Evolutionary conservation across 2,888 invertebrate genomes (phyloP).

Genomic region (Labia minor): DNA sequence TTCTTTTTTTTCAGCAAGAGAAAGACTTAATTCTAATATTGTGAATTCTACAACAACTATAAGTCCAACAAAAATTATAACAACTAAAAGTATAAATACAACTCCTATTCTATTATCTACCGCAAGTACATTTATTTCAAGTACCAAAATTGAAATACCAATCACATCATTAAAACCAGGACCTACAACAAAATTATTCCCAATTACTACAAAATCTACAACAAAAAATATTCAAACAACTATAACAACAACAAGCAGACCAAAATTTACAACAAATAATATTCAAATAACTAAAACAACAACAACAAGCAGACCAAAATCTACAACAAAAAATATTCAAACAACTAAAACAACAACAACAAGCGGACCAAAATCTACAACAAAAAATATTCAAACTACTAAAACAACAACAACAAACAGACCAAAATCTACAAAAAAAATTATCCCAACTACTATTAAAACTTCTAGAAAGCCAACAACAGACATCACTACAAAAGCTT

Average conservation of each 20-base stretch:
- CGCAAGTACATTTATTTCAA: too few species aligned
- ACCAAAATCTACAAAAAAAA: conserved; percentile 23
- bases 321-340: too few species aligned
- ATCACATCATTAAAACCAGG: too few species aligned
- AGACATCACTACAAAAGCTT: conserved; percentile 21
- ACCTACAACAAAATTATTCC: too few species aligned
- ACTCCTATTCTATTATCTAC: too few species aligned
- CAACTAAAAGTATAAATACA: conserved; percentile 24
- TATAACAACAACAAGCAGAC: too few species aligned
- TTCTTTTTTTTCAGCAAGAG: neutral
- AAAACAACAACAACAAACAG: conserved; percentile 23
- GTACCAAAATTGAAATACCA: too few species aligned
- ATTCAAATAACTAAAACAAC: too few species aligned
- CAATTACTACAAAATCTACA: conserved; percentile 21
- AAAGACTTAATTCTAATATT: neutral
- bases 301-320: too few species aligned
- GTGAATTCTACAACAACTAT: neutral
- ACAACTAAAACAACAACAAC: conserved; percentile 26
- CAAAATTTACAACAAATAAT: too few species aligned
- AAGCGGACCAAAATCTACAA: conserved; percentile 27
- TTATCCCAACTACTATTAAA: conserved; percentile 21
- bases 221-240: too few species aligned
- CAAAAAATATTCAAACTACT: conserved; percentile 24
- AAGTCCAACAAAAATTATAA: neutral
- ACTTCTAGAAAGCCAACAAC: conserved; percentile 18